These are phyloP conservation scores for Bhutanitis thaidina DNA, from an alignment of 2,888 invertebrate genomes.

Conservation along the genomic window DNA sequence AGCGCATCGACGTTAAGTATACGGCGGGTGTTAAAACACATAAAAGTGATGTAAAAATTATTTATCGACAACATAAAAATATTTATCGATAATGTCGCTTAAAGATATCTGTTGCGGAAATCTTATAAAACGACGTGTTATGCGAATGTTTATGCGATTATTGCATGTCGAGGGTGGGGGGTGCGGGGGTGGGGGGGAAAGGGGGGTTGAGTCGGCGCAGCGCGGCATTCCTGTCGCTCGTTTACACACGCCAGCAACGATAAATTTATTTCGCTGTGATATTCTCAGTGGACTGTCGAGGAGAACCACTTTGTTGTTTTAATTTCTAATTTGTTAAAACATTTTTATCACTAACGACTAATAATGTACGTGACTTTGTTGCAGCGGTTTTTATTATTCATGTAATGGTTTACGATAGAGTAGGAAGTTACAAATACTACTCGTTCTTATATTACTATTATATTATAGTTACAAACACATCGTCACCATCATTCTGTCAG, in stretches of 20 bases:
- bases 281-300: conserved; percentile 4
- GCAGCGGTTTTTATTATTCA: too few species aligned
- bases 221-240: conserved; percentile 14
- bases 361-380: too few species aligned
- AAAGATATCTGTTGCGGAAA: conserved; percentile 12
- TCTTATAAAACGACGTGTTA: conserved; percentile 1
- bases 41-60: conserved; percentile 9
- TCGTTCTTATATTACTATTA: too few species aligned
- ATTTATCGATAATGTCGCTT: conserved; percentile 11
- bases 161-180: too few species aligned
- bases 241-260: conserved; percentile 16
- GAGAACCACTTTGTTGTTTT: background rate
- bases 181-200: too few species aligned
- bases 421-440: too few species aligned
- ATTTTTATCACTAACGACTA: too few species aligned
- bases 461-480: too few species aligned
- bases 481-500: too few species aligned
- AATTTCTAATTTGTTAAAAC: background rate
- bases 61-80: conserved; percentile 5
- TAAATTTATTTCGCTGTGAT: conserved; percentile 17
- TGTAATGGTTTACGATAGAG: too few species aligned
- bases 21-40: too few species aligned
- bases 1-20: too few species aligned
- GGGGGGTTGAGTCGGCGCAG: background rate
- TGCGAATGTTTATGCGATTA: conserved; percentile 12